Conservation (phyloP, 2,888 invertebrate species). For the Adineta ricciae region DNA sequence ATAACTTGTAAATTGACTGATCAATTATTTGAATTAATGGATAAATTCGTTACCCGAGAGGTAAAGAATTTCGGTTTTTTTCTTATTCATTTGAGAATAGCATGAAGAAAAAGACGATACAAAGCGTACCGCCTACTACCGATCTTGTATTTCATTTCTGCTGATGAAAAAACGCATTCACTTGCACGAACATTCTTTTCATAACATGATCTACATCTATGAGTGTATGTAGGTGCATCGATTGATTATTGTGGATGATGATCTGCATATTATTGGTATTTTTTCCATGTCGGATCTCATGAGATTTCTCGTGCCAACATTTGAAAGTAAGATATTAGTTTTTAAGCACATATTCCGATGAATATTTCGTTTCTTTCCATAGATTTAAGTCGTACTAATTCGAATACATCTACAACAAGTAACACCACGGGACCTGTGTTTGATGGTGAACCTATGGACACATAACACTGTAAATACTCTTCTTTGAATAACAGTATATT, state of each 20-base stretch:
- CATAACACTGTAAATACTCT: not conserved
- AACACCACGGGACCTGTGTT: not conserved
- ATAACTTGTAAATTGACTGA: not conserved
- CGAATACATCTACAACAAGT: not conserved
- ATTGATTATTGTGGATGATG: not conserved
- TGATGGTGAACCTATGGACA: not conserved
- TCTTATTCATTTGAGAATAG: not conserved
- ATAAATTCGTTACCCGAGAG: constrained; percentile 18
- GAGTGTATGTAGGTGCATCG: not conserved
- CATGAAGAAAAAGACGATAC: not conserved
- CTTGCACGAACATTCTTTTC: not conserved
- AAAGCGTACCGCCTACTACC: not conserved
- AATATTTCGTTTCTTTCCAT: not conserved
- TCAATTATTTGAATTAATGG: constrained; percentile 16
- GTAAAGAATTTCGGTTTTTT: not conserved
- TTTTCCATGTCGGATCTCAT: not conserved
- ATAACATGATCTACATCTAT: not conserved
- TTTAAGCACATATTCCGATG: not conserved
- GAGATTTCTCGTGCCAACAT: not conserved
- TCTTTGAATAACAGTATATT: not conserved
- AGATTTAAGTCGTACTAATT: not conserved
- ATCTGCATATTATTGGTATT: not conserved
- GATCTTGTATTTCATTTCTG: not conserved
- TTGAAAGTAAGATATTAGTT: not conserved
- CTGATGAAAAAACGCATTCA: not conserved